Base-by-base conservation (phyloP, 2,797 vertebrate genomes). In the Scolopax bukidnonensis region DNA sequence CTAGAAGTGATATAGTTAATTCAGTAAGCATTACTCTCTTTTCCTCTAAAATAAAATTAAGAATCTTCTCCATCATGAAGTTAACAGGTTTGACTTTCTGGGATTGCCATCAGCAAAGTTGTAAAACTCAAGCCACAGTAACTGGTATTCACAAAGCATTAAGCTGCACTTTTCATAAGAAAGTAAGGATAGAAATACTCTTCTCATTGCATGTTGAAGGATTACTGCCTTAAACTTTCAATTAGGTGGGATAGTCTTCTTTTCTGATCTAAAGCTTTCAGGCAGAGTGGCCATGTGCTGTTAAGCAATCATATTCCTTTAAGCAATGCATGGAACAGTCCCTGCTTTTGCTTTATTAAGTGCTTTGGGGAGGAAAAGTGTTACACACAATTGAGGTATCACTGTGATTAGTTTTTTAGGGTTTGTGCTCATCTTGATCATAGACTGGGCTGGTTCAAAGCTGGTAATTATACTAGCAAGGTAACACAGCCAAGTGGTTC, bases 21-120 rank as follows among this genome's bases (percentile, higher is more conserved):
- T 83, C 68, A 63, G 53, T 53, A 93, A 69, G 7, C 16, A 33
- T 56, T 65, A 40, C 6, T 63, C 11, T 59, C 68, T 77, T 80
- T 36, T 9, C n/a, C 19, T 85, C 16, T 54, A 61, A 74, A 40
- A 68, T 71, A 60, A 67, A 83, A 65, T 40, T 65, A 69, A 28
- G 2, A 8, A 32, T 43, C 24, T 6, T 80, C 12, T 68, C 18
- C 14, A 23, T 32, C 38, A 61, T 43, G 41, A 33, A 63, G 21
- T 74, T 81, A 78, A 47, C 41, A 70, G 25, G 14, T 75, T 93
- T 87, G 43, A 53, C n/a, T 84, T 91, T 59, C 71, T 71, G 21
- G 27, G 54, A 57, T 33, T 85, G 54, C 20, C 19, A 27, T 60
- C n/a, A 81, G 41, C 36, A 77, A 77, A 82, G 56, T 18, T 43